Conservation (phyloP, 2,113 vertebrate species). For the Trematocara macrostoma region DNA sequence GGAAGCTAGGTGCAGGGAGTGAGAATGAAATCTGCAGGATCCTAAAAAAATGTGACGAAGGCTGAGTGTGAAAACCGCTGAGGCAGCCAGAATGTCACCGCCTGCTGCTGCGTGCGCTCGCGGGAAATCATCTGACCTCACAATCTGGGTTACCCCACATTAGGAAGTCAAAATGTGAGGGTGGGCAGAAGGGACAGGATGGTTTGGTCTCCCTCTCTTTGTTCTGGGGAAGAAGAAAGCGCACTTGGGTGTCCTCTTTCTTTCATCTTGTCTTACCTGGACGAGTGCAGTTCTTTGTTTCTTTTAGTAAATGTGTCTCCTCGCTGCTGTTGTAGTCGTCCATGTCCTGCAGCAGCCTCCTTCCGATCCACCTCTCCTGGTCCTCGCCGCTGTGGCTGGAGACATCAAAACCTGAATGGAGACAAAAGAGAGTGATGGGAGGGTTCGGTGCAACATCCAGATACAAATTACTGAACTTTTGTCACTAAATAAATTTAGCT, state of each 20-base stretch:
- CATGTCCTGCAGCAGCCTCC: slow-evolving; percentile 77
- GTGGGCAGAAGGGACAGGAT: background rate
- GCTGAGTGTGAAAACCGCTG: slow-evolving; percentile 12
- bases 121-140: slow-evolving; percentile 40
- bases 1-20: background rate
- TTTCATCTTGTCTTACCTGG: slow-evolving; percentile 75
- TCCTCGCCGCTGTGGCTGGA: slow-evolving; percentile 58
- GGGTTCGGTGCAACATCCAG: background rate
- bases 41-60: slow-evolving; percentile 1
- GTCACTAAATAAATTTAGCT: accelerated
- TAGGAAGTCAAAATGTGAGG: background rate
- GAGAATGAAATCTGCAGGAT: slow-evolving; percentile 24
- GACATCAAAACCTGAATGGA: slow-evolving; percentile 66
- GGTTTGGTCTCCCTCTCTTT: background rate
- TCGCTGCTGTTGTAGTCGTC: slow-evolving; percentile 67
- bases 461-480: background rate
- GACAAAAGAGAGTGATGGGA: background rate
- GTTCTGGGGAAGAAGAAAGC: background rate
- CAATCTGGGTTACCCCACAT: slow-evolving; percentile 47
- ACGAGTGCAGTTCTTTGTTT: slow-evolving; percentile 82
- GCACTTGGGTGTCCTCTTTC: slow-evolving; percentile 35
- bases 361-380: slow-evolving; percentile 68
- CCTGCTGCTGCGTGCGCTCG: slow-evolving; percentile 3
- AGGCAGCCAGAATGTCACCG: slow-evolving; percentile 18
- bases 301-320: slow-evolving; percentile 43